These are phyloP conservation scores for Passerculus sandwichensis DNA, from an alignment of 2,797 vertebrate genomes.

Conservation along the genomic window DNA sequence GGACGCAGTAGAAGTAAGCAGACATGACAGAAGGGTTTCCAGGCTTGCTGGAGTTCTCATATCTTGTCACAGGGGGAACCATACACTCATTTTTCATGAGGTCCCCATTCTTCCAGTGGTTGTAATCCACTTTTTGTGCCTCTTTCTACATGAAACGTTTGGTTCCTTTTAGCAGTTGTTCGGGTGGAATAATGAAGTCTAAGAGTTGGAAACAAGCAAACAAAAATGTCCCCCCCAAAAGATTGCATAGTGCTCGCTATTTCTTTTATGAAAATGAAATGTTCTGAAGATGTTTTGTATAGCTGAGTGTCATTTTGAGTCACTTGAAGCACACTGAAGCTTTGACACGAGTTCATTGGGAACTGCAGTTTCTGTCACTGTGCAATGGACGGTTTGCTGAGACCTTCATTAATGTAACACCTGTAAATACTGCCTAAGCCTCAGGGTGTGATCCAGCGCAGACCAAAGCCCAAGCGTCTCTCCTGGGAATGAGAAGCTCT, in stretches of 20 bases:
- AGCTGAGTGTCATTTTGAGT: background rate
- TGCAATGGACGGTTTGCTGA: background rate
- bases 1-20: background rate
- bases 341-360: background rate
- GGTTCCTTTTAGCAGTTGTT: background rate
- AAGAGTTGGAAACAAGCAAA: background rate
- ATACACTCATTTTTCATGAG: conserved; percentile 5
- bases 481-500: background rate
- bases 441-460: background rate
- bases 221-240: background rate
- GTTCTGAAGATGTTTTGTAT: background rate
- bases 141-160: background rate
- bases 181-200: background rate
- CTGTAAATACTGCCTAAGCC: background rate
- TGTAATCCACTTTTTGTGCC: background rate
- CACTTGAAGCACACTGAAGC: background rate
- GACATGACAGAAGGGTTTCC: background rate
- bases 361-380: background rate
- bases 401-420: background rate
- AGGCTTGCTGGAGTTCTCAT: conserved; percentile 19
- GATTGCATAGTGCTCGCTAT: background rate
- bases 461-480: background rate
- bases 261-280: background rate
- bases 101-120: background rate
- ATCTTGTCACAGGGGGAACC: conserved; percentile 9